Percentiles rank a stretch among this genome's conserved stretches.
These are phyloP conservation scores for Drepana arcuata DNA, from an alignment of 1,140 invertebrate species.

Conservation along the genomic window DNA sequence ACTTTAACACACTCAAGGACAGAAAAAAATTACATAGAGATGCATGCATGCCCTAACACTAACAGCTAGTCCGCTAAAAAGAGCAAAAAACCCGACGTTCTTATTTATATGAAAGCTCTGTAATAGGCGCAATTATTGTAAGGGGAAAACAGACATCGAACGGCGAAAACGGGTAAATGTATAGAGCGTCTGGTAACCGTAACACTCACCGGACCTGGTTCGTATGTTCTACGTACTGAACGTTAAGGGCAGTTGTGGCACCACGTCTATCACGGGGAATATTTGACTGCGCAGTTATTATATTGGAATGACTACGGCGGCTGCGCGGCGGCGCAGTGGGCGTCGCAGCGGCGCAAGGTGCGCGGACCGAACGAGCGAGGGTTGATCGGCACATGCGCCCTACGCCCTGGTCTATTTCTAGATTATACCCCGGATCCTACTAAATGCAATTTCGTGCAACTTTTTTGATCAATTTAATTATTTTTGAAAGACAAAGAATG, in stretches of 20 bases:
- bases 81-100: conserved; percentile 27
- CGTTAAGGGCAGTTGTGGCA: conserved; percentile 7
- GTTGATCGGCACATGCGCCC: conserved; percentile 4
- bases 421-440: conserved; percentile 12
- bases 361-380: conserved; percentile 28
- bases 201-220: conserved; percentile 40
- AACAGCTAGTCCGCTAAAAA: conserved; percentile 51
- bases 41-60: conserved; percentile 63
- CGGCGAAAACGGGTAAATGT: too few species aligned
- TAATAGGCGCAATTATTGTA: conserved; percentile 31
- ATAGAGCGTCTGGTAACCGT: too few species aligned
- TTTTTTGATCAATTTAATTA: too few species aligned
- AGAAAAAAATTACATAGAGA: conserved; percentile 51
- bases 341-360: conserved; percentile 10
- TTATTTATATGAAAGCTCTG: conserved; percentile 47
- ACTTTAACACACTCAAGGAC: conserved; percentile 46
- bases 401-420: conserved; percentile 42
- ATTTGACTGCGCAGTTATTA: conserved; percentile 19
- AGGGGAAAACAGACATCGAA: too few species aligned
- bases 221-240: conserved; percentile 25
- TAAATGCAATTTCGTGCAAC: too few species aligned
- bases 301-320: conserved; percentile 16
- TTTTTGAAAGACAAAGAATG: too few species aligned
- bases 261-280: conserved; percentile 8
- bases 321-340: conserved; percentile 10